Percentiles rank a stretch among this genome's conserved stretches.
Evolutionary conservation across 1,140 invertebrate species (phyloP).

Genomic region (Zaprionus tsacasi): DNA sequence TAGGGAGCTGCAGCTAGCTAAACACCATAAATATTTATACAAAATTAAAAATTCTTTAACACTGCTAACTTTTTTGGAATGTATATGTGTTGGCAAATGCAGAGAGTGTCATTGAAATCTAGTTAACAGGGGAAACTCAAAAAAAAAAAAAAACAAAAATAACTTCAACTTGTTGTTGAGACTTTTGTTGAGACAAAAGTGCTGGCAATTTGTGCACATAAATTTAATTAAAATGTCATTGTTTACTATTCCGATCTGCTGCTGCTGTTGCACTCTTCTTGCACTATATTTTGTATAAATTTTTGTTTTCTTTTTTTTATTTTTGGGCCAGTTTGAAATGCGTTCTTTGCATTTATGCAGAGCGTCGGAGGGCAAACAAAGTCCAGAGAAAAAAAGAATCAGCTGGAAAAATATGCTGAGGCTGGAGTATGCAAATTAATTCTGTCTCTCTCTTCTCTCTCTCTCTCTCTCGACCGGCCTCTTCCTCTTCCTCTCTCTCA

Average conservation of each 20-base stretch:
- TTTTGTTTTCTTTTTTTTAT: not conserved
- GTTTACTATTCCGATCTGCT: conserved; percentile 28
- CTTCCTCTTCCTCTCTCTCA: too few species aligned
- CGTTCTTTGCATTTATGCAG: conserved; percentile 62
- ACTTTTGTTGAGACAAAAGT: conserved; percentile 11
- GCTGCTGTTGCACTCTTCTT: conserved; percentile 2
- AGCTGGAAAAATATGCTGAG: conserved; percentile 66
- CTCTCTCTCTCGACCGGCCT: not conserved
- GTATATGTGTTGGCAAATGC: not conserved
- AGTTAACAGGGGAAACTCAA: conserved; percentile 16
- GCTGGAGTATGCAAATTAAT: conserved; percentile 43
- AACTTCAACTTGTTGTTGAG: not conserved
- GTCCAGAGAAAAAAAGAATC: conserved; percentile 18
- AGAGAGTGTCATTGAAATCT: conserved; percentile 24
- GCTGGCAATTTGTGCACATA: conserved; percentile 49
- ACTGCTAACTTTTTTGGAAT: conserved; percentile 3
- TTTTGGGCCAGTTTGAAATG: conserved; percentile 31
- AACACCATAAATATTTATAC: conserved; percentile 3
- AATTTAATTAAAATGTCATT: conserved; percentile 51
- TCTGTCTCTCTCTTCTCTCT: not conserved
- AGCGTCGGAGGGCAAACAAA: conserved; percentile 63
- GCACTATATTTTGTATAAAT: conserved; percentile 4
- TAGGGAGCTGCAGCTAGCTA: not conserved
- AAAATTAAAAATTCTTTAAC: not conserved
- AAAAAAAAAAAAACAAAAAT: conserved; percentile 16